These are phyloP conservation scores for Leptinotarsa lineolata DNA, from an alignment of 1,140 invertebrate species.

Conservation along the genomic window DNA sequence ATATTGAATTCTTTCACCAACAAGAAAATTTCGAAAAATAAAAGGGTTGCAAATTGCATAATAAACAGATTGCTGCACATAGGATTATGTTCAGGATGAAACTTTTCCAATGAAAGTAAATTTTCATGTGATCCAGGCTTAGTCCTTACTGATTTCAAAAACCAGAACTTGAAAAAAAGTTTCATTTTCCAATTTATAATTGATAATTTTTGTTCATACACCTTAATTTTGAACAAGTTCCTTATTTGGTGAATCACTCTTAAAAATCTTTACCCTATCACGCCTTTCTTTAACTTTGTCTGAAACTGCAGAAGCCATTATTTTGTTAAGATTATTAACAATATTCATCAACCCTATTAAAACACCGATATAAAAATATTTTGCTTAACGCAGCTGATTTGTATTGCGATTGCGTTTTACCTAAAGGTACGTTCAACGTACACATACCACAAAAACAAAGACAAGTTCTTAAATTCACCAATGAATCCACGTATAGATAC, in stretches of 20 bases:
- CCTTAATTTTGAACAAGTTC: not conserved
- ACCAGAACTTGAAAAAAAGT: not conserved
- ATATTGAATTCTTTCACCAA: no score
- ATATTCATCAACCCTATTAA: conserved; percentile 14
- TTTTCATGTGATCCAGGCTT: not conserved
- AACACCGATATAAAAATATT: conserved; percentile 1
- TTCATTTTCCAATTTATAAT: not conserved
- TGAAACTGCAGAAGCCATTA: conserved; percentile 52
- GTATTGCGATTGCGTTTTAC: no score
- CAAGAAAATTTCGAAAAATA: no score
- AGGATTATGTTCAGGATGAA: not conserved
- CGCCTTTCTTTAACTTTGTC: conserved; percentile 51
- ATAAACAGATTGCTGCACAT: no score
- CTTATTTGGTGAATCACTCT: not conserved
- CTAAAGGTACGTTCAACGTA: no score
- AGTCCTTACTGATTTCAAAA: not conserved
- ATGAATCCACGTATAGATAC: no score
- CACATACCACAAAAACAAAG: no score
- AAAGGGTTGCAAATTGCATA: no score
- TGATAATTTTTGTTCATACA: not conserved
- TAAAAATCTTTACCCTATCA: conserved; percentile 45
- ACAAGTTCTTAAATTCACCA: no score
- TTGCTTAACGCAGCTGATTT: not conserved
- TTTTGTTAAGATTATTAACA: conserved; percentile 32
- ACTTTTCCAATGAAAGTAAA: not conserved